A percentile compares a stretch with the other conserved stretches of the same genome.
These are phyloP conservation scores for Calliphora vomitoria DNA, from an alignment of 2,888 invertebrate species.

Conservation along the genomic window DNA sequence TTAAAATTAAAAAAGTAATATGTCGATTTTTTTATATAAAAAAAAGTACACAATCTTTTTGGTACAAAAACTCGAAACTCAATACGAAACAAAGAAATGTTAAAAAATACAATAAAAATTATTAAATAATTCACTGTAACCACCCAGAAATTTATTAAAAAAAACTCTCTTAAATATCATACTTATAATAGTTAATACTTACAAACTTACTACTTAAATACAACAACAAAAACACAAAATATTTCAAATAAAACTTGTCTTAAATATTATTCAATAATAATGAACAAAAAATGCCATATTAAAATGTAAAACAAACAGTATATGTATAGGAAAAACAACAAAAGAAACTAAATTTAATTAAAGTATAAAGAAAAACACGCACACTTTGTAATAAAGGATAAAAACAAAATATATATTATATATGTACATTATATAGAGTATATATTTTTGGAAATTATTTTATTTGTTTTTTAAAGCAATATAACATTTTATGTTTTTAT, in stretches of 20 bases:
- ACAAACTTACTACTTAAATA: conserved; percentile 15
- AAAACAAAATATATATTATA: conserved; percentile 54
- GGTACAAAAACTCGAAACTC: conserved; percentile 65
- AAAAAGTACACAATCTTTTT: conserved; percentile 68
- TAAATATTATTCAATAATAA: conserved; percentile 55
- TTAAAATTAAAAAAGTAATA: conserved; percentile 2
- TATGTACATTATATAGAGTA: conserved; percentile 47
- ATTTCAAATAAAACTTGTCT: conserved; percentile 49
- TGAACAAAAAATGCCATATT: conserved; percentile 65
- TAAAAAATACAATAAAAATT: conserved; percentile 64
- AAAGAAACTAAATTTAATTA: conserved; percentile 56
- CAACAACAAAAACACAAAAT: conserved; percentile 20
- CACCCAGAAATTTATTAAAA: conserved; percentile 66
- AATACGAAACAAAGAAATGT: conserved; percentile 43
- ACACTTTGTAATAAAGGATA: conserved; percentile 71
- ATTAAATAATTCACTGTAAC: conserved; percentile 68
- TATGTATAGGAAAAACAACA: conserved; percentile 37
- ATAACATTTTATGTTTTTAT: conserved; percentile 19
- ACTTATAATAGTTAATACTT: conserved; percentile 30
- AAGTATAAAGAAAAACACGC: conserved; percentile 73
- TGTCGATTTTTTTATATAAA: conserved; percentile 39
- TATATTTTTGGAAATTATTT: conserved; percentile 72
- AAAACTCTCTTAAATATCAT: conserved; percentile 63
- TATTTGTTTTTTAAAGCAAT: conserved; percentile 45
- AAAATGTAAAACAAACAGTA: conserved; percentile 47